These are phyloP conservation scores for Microcebus lehilahytsara DNA, from an alignment of 2,113 vertebrate species.

Conservation along the genomic window DNA sequence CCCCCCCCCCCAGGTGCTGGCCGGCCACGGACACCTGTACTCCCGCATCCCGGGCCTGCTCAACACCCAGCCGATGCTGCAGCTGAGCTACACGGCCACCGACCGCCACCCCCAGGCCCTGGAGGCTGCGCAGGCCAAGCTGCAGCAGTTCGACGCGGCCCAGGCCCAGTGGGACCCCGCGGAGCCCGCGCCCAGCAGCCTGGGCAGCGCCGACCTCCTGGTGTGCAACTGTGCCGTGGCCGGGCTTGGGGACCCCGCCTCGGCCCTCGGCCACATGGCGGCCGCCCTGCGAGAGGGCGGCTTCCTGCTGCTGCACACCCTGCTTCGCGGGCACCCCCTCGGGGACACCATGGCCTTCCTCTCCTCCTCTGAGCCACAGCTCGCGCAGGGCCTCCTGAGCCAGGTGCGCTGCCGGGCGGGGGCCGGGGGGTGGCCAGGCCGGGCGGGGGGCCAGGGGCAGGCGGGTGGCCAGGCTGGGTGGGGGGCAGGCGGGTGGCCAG, in stretches of 20 bases:
- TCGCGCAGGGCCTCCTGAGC: slow-evolving; percentile 83
- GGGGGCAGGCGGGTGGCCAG: accelerated
- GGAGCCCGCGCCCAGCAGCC: slow-evolving; percentile 79
- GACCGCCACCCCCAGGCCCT: slow-evolving; percentile 82
- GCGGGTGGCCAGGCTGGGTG: too few species aligned
- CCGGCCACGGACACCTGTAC: slow-evolving; percentile 89
- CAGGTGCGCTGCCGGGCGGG: slow-evolving; percentile 83
- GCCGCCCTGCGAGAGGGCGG: slow-evolving; percentile 89
- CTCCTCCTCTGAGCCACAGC: slow-evolving; percentile 78
- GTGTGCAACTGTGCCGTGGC: slow-evolving; percentile 88
- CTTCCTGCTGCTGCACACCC: slow-evolving; percentile 92
- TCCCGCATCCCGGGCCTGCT: slow-evolving; percentile 86
- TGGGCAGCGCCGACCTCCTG: slow-evolving; percentile 87
- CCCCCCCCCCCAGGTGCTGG: slow-evolving; percentile 81
- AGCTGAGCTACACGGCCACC: slow-evolving; percentile 91
- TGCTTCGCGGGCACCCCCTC: slow-evolving; percentile 89
- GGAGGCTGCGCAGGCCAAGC: slow-evolving; percentile 72
- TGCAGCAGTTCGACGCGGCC: slow-evolving; percentile 82
- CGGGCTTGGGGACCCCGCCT: slow-evolving; percentile 64
- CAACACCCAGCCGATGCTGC: slow-evolving; percentile 89
- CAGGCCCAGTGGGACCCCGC: slow-evolving; percentile 90
- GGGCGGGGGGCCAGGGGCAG: background rate
- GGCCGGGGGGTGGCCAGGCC: accelerated
- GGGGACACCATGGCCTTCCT: slow-evolving; percentile 91
- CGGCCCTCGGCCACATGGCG: slow-evolving; percentile 87